Percentiles rank a stretch among this genome's conserved stretches.
Evolutionary conservation across 2,113 vertebrate genomes (phyloP).

Genomic region (Anthoscopus minutus): DNA sequence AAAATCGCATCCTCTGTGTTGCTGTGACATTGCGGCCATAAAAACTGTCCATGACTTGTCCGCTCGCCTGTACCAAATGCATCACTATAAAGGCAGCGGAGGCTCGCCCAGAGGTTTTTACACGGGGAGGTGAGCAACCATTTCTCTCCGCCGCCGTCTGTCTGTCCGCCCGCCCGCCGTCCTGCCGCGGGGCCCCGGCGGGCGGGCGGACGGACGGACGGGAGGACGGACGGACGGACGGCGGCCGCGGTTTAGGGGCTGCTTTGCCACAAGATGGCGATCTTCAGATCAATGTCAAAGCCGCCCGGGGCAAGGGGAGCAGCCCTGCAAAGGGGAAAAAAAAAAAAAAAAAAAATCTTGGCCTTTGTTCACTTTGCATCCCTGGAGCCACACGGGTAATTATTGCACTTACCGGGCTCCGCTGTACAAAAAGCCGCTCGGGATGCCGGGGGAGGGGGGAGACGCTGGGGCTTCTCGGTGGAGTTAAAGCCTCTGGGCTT

Average conservation of each 20-base stretch:
- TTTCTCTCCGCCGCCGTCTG: neutral
- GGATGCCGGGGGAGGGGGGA: neutral
- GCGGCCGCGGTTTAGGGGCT: neutral
- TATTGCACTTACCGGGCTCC: constrained; percentile 61
- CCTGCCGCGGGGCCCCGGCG: neutral
- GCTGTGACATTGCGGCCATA: constrained; percentile 92
- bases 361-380: constrained; percentile 79
- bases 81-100: constrained; percentile 85
- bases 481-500: neutral
- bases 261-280: constrained; percentile 89
- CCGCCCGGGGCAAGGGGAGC: constrained; percentile 71
- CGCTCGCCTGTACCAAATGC: constrained; percentile 84
- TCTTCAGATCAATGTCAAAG: constrained; percentile 98
- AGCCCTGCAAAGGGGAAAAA: neutral
- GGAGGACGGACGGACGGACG: neutral
- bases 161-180: neutral
- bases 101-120: constrained; percentile 83
- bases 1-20: constrained; percentile 88
- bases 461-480: neutral
- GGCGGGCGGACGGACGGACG: neutral
- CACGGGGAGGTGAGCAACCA: constrained; percentile 62
- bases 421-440: neutral
- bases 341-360: constrained; percentile 40
- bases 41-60: constrained; percentile 85
- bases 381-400: constrained; percentile 68